phyloP scores from a whole-genome alignment of 2,797 vertebrate genomes.

The Parotocinclus haroldoi region DNA sequence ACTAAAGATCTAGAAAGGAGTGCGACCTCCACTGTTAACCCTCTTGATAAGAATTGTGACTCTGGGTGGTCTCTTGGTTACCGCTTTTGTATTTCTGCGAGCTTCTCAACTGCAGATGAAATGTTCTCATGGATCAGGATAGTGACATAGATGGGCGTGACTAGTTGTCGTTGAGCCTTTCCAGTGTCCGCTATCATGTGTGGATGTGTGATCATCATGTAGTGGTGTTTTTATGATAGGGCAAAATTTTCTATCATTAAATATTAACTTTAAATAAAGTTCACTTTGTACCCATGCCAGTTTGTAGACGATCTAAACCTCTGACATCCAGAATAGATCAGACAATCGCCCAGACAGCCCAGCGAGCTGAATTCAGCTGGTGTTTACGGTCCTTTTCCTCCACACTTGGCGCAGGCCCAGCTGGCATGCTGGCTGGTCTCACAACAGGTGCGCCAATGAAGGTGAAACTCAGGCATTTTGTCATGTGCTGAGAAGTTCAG shows the following conservation, averaged over 20 bases:
- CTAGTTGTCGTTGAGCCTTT: too few relatives aligned
- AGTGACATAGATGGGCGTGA: neutral
- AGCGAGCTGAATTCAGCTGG: constrained; percentile 23
- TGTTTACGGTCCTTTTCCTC: constrained; percentile 15
- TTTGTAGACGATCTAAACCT: neutral
- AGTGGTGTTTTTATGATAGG: constrained; percentile 28
- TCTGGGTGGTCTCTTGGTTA: too few relatives aligned
- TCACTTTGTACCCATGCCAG: neutral
- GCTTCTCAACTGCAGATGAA: too few relatives aligned
- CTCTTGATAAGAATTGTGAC: too few relatives aligned
- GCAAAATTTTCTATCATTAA: neutral
- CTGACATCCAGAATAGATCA: constrained; percentile 25
- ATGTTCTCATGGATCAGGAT: too few relatives aligned
- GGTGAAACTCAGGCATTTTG: neutral
- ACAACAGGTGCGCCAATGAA: constrained; percentile 16
- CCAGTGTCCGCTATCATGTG: too few relatives aligned
- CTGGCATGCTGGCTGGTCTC: constrained; percentile 21
- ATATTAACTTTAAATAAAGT: neutral
- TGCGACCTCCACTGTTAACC: too few relatives aligned
- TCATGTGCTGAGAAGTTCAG: constrained; percentile 42
- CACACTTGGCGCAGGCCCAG: constrained; percentile 5
- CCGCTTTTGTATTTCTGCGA: too few relatives aligned
- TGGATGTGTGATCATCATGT: neutral
- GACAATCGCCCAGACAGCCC: constrained; percentile 13
- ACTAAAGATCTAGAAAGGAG: too few relatives aligned